Percentiles rank a stretch among this genome's conserved stretches.
Evolutionary conservation across 2,888 invertebrate species (phyloP).

Genomic region (Galeruca laticollis): DNA sequence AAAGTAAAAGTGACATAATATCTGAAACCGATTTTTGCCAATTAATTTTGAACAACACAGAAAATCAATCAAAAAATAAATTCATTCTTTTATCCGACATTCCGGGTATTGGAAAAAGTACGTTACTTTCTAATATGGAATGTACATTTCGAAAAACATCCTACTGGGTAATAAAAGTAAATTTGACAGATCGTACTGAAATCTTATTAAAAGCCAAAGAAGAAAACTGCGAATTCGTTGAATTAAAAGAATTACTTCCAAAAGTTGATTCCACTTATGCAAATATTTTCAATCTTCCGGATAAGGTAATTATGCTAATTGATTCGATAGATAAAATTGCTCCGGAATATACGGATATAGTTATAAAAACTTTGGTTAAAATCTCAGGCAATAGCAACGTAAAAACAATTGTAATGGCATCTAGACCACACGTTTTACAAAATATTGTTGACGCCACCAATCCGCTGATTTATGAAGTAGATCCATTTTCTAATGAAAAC

Average conservation of each 20-base stretch:
- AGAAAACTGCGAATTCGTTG: background rate
- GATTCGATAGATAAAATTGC: constrained; percentile 34
- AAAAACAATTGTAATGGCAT: constrained; percentile 27
- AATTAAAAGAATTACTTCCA: constrained; percentile 12
- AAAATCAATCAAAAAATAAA: background rate
- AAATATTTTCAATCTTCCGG: constrained; percentile 12
- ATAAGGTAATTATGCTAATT: constrained; percentile 24
- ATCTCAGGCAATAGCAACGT: constrained; percentile 9
- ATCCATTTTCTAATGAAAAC: constrained; percentile 12
- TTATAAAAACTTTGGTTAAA: constrained; percentile 13
- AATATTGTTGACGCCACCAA: constrained; percentile 3
- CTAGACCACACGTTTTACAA: constrained; percentile 21
- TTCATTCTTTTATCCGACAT: constrained; percentile 24
- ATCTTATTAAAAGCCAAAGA: constrained; percentile 7
- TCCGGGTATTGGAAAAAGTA: constrained; percentile 31
- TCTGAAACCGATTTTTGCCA: constrained; percentile 3
- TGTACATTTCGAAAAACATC: constrained; percentile 5
- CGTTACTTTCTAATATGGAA: constrained; percentile 11
- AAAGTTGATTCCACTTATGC: background rate
- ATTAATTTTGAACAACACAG: background rate
- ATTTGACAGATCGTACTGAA: constrained; percentile 16
- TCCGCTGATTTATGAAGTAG: background rate
- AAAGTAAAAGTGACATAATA: background rate
- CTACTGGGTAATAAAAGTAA: constrained; percentile 21
- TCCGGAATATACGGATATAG: constrained; percentile 24